phyloP scores from a whole-genome alignment of 2,113 vertebrate species.

The Hippocampus mohnikei region DNA sequence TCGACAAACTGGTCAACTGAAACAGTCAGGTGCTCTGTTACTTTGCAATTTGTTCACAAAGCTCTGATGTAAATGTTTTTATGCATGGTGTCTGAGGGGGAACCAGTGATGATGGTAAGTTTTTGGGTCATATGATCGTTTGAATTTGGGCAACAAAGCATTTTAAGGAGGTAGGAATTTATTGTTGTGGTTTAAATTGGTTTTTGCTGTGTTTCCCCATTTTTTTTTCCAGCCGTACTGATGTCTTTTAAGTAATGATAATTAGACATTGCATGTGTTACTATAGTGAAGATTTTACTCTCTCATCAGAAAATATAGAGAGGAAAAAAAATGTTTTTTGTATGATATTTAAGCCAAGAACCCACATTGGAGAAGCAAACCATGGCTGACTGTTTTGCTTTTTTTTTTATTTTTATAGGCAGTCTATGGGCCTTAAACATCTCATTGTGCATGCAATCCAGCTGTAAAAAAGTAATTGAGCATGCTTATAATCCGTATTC shows the following conservation, averaged over 20 bases:
- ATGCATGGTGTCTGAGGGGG: conserved; percentile 63
- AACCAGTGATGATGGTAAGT: conserved; percentile 69
- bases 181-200: conserved; percentile 39
- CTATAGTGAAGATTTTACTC: conserved; percentile 11
- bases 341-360: background rate
- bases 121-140: conserved; percentile 49
- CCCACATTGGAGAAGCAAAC: background rate
- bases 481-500: conserved; percentile 2
- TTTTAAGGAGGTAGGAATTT: conserved; percentile 70
- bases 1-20: background rate
- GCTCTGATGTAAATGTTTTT: conserved; percentile 37
- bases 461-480: background rate
- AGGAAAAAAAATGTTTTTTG: background rate
- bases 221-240: conserved; percentile 7
- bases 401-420: conserved; percentile 33
- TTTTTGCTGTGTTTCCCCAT: conserved; percentile 21
- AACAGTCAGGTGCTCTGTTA: background rate
- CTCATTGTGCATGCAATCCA: conserved; percentile 16
- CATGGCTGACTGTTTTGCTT: conserved; percentile 31
- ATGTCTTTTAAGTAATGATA: background rate
- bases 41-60: conserved; percentile 63
- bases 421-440: conserved; percentile 15
- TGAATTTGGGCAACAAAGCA: conserved; percentile 54
- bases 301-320: background rate
- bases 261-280: conserved; percentile 39